These are phyloP conservation scores for Gulo gulo DNA, from an alignment of 2,113 vertebrate species.

Conservation along the genomic window DNA sequence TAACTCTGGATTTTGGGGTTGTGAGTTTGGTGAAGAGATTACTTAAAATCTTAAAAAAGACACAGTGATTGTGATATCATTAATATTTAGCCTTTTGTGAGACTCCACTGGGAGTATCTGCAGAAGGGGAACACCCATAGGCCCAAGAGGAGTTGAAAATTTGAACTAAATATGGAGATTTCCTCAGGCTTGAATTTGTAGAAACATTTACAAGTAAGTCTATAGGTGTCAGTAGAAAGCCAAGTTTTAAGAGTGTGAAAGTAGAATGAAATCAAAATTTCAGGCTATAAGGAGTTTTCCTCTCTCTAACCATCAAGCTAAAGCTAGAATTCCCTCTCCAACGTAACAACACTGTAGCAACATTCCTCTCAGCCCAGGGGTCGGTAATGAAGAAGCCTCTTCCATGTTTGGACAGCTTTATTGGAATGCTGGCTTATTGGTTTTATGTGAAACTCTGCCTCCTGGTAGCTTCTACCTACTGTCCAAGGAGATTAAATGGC, in stretches of 20 bases:
- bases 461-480: background rate
- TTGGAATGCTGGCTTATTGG: background rate
- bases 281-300: background rate
- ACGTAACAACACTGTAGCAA: background rate
- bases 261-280: background rate
- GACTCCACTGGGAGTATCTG: background rate
- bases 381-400: background rate
- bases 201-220: background rate
- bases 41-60: background rate
- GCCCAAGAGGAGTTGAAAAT: background rate
- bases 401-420: background rate
- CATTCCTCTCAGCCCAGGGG: background rate
- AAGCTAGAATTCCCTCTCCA: background rate
- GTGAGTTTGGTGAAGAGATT: background rate
- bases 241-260: background rate
- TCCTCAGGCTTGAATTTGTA: background rate
- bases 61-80: background rate
- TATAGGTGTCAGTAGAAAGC: conserved; percentile 49
- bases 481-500: background rate
- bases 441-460: background rate
- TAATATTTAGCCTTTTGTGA: background rate
- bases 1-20: background rate
- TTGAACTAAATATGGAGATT: background rate
- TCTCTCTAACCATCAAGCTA: background rate
- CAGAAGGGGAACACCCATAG: background rate